A percentile compares a stretch with the other conserved stretches of the same genome.
These are phyloP conservation scores for Notiomystis cincta DNA, from an alignment of 2,113 vertebrate genomes.

Conservation along the genomic window DNA sequence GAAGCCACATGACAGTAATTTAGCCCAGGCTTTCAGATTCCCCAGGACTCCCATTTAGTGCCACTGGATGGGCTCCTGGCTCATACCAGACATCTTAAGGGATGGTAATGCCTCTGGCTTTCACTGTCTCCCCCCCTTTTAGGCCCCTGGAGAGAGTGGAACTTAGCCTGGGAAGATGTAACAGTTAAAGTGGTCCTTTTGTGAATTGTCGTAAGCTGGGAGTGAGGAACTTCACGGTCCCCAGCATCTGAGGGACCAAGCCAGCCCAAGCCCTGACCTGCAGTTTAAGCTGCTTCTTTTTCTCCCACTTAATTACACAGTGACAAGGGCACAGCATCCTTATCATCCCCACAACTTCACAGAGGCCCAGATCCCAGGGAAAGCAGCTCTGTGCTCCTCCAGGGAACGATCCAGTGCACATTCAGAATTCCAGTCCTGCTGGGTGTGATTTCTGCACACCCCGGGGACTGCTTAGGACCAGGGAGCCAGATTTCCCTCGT, in stretches of 20 bases:
- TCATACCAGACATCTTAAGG: not conserved
- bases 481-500: not conserved
- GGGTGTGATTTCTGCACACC: not conserved
- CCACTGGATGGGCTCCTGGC: not conserved
- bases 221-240: not conserved
- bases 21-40: not conserved
- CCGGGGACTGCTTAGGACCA: not conserved
- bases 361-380: not conserved
- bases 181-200: not conserved
- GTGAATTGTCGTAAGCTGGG: not conserved
- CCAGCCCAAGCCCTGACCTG: not conserved
- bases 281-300: not conserved
- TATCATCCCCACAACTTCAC: not conserved
- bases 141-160: not conserved
- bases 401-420: not conserved
- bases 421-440: not conserved
- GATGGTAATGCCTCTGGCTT: not conserved
- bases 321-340: not conserved
- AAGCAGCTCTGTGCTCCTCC: not conserved
- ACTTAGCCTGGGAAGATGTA: not conserved
- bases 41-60: not conserved
- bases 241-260: not conserved
- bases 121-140: not conserved
- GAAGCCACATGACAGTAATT: slow-evolving; percentile 8
- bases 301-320: not conserved